These are phyloP conservation scores for Lepidurus couesii DNA, from an alignment of 1,140 invertebrate species.

Conservation along the genomic window DNA sequence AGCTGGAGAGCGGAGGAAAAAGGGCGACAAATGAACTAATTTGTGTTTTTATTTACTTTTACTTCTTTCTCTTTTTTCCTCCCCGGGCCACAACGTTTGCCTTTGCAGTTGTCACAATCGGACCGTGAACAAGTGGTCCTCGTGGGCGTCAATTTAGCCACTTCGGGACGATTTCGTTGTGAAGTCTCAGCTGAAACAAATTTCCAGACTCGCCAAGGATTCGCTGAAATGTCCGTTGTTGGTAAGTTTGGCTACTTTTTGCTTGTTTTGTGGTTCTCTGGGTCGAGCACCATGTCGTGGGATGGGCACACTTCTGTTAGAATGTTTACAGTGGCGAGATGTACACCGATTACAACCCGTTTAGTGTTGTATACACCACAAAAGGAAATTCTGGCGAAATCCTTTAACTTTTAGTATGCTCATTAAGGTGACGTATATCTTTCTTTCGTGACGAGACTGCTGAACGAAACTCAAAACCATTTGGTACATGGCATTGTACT, in stretches of 20 bases:
- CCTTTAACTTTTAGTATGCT: no score
- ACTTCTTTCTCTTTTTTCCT: neutral
- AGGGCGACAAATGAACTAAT: neutral
- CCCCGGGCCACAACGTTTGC: neutral
- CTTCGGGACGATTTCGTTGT: constrained; percentile 42
- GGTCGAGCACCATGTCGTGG: neutral
- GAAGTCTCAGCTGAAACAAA: constrained; percentile 43
- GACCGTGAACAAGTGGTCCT: constrained; percentile 40
- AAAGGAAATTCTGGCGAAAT: no score
- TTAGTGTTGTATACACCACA: no score
- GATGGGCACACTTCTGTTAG: no score
- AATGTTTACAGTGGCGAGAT: constrained; percentile 41
- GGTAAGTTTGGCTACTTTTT: constrained; percentile 24
- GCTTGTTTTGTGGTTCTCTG: neutral
- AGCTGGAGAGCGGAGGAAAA: neutral
- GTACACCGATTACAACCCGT: constrained; percentile 47
- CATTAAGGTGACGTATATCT: no score
- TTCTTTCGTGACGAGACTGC: no score
- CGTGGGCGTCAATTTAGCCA: constrained; percentile 38
- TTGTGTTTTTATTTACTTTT: neutral
- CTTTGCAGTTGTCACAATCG: constrained; percentile 32
- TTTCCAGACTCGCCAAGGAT: constrained; percentile 38
- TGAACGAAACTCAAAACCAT: no score
- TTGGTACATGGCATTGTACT: no score
- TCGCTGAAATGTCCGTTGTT: constrained; percentile 26